phyloP scores from a whole-genome alignment of 2,888 invertebrate genomes.

The Drosophila melanosoma region DNA sequence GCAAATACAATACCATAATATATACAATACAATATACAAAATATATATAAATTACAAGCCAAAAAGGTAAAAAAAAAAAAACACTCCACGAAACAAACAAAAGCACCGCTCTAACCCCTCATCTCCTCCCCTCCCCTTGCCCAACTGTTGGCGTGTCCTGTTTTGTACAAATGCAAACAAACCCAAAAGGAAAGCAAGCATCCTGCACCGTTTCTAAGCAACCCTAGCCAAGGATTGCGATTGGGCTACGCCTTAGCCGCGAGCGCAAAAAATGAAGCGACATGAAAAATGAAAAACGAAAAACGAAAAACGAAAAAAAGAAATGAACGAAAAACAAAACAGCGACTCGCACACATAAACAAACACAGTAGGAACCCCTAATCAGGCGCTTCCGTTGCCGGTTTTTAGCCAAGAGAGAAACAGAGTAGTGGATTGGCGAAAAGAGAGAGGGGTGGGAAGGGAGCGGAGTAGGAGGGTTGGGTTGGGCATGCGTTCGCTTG shows the following conservation, averaged over 20 bases:
- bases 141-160: slow-evolving; percentile 13
- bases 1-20: slow-evolving; percentile 63
- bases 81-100: slow-evolving; percentile 53
- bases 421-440: not conserved
- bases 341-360: slow-evolving; percentile 31
- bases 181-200: slow-evolving; percentile 52
- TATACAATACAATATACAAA: slow-evolving; percentile 50
- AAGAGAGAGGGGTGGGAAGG: not conserved
- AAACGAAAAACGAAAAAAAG: slow-evolving; percentile 1
- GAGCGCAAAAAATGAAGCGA: slow-evolving; percentile 13
- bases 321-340: slow-evolving; percentile 6
- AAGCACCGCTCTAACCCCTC: slow-evolving; percentile 12
- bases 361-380: slow-evolving; percentile 60
- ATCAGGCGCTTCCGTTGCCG: slow-evolving; percentile 66
- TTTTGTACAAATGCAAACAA: slow-evolving; percentile 74
- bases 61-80: slow-evolving; percentile 71
- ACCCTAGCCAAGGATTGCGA: slow-evolving; percentile 47
- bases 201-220: slow-evolving; percentile 59
- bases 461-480: slow-evolving; percentile 2
- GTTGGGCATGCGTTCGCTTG: slow-evolving; percentile 4
- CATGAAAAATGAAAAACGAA: not conserved
- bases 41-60: slow-evolving; percentile 81
- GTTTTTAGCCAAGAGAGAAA: slow-evolving; percentile 6
- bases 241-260: slow-evolving; percentile 59
- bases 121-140: not conserved